phyloP scores from a whole-genome alignment of 2,888 invertebrate genomes.

The Brachyptera putata region DNA sequence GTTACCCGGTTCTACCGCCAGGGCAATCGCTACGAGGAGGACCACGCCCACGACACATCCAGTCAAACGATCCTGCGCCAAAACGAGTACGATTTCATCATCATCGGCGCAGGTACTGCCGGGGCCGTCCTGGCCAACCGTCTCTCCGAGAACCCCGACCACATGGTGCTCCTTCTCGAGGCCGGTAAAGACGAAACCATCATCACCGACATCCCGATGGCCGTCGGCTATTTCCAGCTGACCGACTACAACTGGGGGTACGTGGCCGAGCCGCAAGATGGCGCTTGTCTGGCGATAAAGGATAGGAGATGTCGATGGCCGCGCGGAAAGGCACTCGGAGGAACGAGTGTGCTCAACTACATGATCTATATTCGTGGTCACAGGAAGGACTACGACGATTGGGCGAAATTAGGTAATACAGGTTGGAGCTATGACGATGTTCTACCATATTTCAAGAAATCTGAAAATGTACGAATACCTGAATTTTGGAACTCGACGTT shows the following conservation, averaged over 20 bases:
- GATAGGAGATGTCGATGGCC: conserved; percentile 60
- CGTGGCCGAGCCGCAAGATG: conserved; percentile 59
- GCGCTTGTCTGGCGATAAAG: conserved; percentile 49
- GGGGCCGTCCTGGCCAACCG: conserved; percentile 11
- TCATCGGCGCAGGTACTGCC: conserved; percentile 5
- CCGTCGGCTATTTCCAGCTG: conserved; percentile 47
- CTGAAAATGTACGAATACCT: conserved; percentile 59
- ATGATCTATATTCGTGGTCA: conserved; percentile 81
- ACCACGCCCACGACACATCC: not conserved
- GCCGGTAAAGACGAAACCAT: conserved; percentile 49
- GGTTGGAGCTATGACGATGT: conserved; percentile 76
- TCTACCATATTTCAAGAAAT: conserved; percentile 72
- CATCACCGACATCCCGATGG: conserved; percentile 47
- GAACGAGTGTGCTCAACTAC: conserved; percentile 77
- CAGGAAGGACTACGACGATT: conserved; percentile 72
- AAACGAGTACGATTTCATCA: conserved; percentile 9
- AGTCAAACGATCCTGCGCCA: conserved; percentile 4
- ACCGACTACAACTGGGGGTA: conserved; percentile 64
- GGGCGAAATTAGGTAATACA: conserved; percentile 69
- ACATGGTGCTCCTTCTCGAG: conserved; percentile 35
- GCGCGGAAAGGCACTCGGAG: conserved; percentile 75
- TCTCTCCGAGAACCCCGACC: conserved; percentile 9
- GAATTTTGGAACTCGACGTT: conserved; percentile 47
- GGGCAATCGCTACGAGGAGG: conserved; percentile 11
- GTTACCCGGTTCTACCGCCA: not conserved